These are phyloP conservation scores for Ochlodes sylvanus DNA, from an alignment of 2,888 invertebrate genomes.

Conservation along the genomic window DNA sequence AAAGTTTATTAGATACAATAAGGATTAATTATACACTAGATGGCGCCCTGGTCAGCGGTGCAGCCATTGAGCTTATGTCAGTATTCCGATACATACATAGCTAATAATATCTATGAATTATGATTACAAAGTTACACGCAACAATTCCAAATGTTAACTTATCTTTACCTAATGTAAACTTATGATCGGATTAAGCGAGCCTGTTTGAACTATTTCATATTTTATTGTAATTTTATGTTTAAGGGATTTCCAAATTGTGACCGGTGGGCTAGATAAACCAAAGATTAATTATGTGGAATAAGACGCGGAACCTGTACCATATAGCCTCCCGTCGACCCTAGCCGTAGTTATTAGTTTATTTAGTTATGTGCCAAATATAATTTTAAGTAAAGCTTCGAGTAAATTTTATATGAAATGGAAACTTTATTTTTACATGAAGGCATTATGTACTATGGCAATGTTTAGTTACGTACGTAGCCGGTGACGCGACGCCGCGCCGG, in stretches of 20 bases:
- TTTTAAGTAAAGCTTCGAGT: constrained; percentile 68
- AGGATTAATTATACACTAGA: constrained; percentile 19
- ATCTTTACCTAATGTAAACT: constrained; percentile 34
- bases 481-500: constrained; percentile 41
- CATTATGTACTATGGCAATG: constrained; percentile 70
- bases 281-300: constrained; percentile 71
- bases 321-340: constrained; percentile 68
- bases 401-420: constrained; percentile 56
- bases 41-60: constrained; percentile 18
- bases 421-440: constrained; percentile 70
- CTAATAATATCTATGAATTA: constrained; percentile 4
- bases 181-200: constrained; percentile 54
- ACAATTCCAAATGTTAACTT: constrained; percentile 41
- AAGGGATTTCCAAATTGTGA: constrained; percentile 65
- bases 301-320: constrained; percentile 75
- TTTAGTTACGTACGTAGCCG: constrained; percentile 66
- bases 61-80: constrained; percentile 24
- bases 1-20: constrained; percentile 19
- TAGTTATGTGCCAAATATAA: constrained; percentile 74
- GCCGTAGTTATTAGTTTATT: constrained; percentile 53
- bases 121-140: constrained; percentile 17
- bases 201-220: constrained; percentile 68
- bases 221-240: constrained; percentile 62
- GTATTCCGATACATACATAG: constrained; percentile 32
- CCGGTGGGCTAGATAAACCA: constrained; percentile 83